Base-by-base conservation (phyloP, 1,140 invertebrate genomes). In the Meloidogyne chitwoodi region DNA sequence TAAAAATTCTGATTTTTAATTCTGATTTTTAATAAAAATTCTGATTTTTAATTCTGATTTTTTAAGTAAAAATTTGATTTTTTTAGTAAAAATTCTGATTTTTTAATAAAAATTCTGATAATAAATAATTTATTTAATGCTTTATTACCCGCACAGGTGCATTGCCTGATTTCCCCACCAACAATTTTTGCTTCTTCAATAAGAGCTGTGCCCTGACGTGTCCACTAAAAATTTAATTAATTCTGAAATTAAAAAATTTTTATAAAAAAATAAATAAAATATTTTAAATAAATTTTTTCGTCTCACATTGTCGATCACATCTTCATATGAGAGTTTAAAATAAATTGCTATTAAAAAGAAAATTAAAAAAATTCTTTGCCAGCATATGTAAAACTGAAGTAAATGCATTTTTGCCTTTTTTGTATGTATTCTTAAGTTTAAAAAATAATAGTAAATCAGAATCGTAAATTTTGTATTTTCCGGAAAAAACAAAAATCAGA, bases 111-210 rank as follows among this genome's bases (percentile, higher is more conserved):
- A n/a, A n/a, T n/a, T n/a, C n/a, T n/a, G n/a, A n/a, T n/a, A n/a
- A n/a, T n/a, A n/a, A n/a, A n/a, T n/a, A n/a, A n/a, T n/a, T n/a
- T n/a, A n/a, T n/a, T n/a, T n/a, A n/a, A n/a, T n/a, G n/a, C n/a
- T n/a, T 24, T 11, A 24, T 68, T 56, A 70, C 68, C 68, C 16
- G 68, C 44, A 68, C 82, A 83, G 24, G 81, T 78, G 67, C 82
- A 83, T 72, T 83, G 84, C n/a, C 81, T 41, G 11, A 83, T 74
- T 24, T 69, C 72, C 16, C 56, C 70, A 12, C 82, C 81, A 12
- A 48, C 62, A 26, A 82, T 85, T 31, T 61, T 74, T 26, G 81
- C 74, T 22, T 80, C 80, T 24, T 34, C 68, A 27, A 78, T 77
- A 5, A 78, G 12, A 26, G 75, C 77, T 29, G 24, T 24, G 19